Evolutionary conservation across 2,797 vertebrate species (phyloP).

Genomic region (Pangasius sanitwongsei): DNA sequence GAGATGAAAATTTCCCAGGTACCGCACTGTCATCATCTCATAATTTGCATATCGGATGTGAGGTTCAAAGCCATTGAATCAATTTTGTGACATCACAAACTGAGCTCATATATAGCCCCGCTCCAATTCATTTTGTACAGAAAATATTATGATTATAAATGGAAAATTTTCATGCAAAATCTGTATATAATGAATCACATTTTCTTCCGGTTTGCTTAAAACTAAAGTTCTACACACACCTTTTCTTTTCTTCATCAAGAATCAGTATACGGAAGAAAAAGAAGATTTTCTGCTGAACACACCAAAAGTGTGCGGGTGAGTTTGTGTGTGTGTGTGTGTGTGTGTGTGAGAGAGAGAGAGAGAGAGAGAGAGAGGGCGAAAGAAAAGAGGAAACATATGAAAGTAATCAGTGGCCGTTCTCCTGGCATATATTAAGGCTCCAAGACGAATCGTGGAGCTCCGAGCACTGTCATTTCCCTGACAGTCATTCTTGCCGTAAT

Average conservation of each 20-base stretch:
- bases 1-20: not conserved
- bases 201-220: not conserved
- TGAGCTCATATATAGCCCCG: not conserved
- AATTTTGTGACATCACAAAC: not conserved
- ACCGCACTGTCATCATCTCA: not conserved
- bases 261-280: not conserved
- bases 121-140: not conserved
- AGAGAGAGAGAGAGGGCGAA: slow-evolving; percentile 19
- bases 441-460: slow-evolving; percentile 16
- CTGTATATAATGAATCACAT: not conserved
- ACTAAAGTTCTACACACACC: not conserved
- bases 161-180: not conserved
- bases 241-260: not conserved
- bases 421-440: slow-evolving; percentile 33
- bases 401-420: slow-evolving; percentile 48
- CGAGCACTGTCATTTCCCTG: not conserved
- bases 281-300: slow-evolving; percentile 14
- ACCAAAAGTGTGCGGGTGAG: slow-evolving; percentile 3
- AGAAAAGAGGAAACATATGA: slow-evolving; percentile 25
- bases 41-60: not conserved
- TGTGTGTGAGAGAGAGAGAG: not conserved
- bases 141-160: not conserved
- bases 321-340: too few species aligned
- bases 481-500: slow-evolving; percentile 1
- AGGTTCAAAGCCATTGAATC: not conserved